These are phyloP conservation scores for Anguilla rostrata DNA, from an alignment of 2,113 vertebrate genomes.

Conservation along the genomic window DNA sequence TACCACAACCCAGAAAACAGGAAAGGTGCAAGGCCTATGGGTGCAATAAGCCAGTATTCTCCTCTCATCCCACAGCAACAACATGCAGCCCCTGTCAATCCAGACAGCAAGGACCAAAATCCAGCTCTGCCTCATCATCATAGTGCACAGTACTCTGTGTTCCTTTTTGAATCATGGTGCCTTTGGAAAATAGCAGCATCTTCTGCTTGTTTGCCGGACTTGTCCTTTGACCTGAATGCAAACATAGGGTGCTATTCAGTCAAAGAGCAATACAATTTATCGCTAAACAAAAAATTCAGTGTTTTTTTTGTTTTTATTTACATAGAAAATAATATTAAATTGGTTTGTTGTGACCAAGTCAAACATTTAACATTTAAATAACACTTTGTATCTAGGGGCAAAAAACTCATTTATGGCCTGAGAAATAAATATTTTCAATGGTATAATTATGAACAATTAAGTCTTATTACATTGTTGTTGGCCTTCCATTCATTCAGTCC, in stretches of 20 bases:
- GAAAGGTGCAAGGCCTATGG: not conserved
- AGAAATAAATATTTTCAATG: no score
- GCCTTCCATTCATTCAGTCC: not conserved
- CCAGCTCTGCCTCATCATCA: not conserved
- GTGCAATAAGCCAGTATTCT: not conserved
- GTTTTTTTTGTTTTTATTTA: no score
- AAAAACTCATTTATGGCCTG: no score
- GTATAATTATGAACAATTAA: not conserved
- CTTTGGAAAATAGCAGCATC: not conserved
- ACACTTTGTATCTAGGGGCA: no score
- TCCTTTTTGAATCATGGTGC: not conserved
- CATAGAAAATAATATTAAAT: no score
- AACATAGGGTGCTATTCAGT: not conserved
- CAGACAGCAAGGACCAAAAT: not conserved
- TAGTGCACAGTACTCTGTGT: not conserved
- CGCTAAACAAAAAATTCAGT: not conserved
- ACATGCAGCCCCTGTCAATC: not conserved
- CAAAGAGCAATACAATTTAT: not conserved
- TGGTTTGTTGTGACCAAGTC: not conserved
- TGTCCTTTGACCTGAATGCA: not conserved
- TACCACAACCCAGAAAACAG: not conserved
- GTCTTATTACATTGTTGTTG: not conserved
- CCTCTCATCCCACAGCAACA: not conserved
- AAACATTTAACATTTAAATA: not conserved
- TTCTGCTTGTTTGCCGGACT: not conserved